A percentile compares a stretch with the other conserved stretches of the same genome.
Evolutionary conservation across 2,113 vertebrate genomes (phyloP).

Genomic region (Eidolon helvum): DNA sequence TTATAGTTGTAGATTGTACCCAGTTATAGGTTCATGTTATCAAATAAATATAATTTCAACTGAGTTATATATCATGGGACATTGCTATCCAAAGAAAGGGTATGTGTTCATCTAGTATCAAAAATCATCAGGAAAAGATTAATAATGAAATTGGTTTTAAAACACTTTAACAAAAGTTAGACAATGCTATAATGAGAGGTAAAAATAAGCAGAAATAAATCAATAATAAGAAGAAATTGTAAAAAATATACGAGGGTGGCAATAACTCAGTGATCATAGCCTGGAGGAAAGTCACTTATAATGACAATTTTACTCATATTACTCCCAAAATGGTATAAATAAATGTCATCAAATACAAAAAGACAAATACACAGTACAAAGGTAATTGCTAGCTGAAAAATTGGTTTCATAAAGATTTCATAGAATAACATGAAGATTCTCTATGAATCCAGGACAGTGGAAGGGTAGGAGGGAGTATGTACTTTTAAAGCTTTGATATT

Average conservation of each 20-base stretch:
- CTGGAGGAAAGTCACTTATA: constrained; percentile 37
- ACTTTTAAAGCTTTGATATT: not conserved
- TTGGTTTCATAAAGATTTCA: constrained; percentile 71
- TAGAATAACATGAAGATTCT: not conserved
- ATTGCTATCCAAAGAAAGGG: not conserved
- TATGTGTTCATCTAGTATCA: not conserved
- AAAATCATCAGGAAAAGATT: not conserved
- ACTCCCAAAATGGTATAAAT: constrained; percentile 17
- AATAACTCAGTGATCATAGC: not conserved
- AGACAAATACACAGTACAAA: constrained; percentile 65
- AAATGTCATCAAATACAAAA: constrained; percentile 78
- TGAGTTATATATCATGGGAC: not conserved
- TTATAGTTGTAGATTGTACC: not conserved
- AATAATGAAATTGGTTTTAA: not conserved
- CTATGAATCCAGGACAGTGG: not conserved
- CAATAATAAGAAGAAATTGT: not conserved
- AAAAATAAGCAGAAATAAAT: not conserved
- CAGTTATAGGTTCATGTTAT: not conserved
- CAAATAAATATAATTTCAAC: not conserved
- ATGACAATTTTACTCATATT: constrained; percentile 17
- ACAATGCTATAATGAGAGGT: not conserved
- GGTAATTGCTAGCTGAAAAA: constrained; percentile 72
- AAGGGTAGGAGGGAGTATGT: not conserved
- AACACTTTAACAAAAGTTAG: not conserved
- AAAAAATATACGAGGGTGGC: not conserved